Conservation (phyloP, 1,140 invertebrate species). For the Aphidius ervi region DNA sequence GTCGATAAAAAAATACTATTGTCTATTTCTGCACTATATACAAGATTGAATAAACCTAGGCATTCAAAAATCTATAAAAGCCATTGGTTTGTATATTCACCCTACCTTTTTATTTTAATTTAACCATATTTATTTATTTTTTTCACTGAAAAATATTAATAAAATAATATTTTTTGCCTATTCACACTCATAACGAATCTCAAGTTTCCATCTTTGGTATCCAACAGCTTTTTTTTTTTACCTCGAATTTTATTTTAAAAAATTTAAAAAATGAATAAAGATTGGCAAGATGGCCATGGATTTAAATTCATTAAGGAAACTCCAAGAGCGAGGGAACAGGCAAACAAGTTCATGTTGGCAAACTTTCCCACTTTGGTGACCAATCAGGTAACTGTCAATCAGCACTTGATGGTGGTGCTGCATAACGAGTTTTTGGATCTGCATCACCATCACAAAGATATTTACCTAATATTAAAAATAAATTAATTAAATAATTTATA, state of each 20-base stretch:
- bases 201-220: constrained; percentile 23
- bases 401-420: constrained; percentile 43
- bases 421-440: constrained; percentile 51
- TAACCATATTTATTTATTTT: too few relatives aligned
- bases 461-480: constrained; percentile 57
- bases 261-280: neutral
- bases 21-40: too few relatives aligned
- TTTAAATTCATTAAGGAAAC: constrained; percentile 19
- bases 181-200: neutral
- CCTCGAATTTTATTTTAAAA: neutral
- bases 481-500: neutral
- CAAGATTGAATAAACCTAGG: too few relatives aligned
- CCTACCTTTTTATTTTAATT: too few relatives aligned
- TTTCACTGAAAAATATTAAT: too few relatives aligned
- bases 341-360: constrained; percentile 36
- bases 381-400: constrained; percentile 48
- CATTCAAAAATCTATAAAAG: too few relatives aligned
- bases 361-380: constrained; percentile 39
- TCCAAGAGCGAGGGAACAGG: constrained; percentile 14
- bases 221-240: constrained; percentile 9
- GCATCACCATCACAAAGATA: constrained; percentile 85
- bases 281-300: neutral
- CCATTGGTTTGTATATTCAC: too few relatives aligned
- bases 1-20: too few relatives aligned
- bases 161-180: neutral